phyloP scores from a whole-genome alignment of 2,797 vertebrate genomes.

The Schizopygopsis malacanthus region DNA sequence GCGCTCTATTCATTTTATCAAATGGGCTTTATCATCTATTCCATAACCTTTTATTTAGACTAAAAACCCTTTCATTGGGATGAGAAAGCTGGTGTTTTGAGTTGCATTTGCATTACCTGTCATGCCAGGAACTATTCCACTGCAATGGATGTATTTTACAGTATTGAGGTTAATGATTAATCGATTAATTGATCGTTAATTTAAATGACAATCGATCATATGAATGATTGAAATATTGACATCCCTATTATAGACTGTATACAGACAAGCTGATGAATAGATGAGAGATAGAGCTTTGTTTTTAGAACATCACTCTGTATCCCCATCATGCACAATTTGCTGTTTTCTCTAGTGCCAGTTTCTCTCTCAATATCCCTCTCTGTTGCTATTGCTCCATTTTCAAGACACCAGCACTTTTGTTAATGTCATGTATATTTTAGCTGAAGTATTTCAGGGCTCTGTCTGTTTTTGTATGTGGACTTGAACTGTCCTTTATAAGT shows the following conservation, averaged over 20 bases:
- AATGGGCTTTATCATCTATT: no score
- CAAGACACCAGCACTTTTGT: neutral
- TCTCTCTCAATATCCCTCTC: neutral
- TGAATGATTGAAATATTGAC: neutral
- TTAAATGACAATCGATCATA: neutral
- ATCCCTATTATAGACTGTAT: neutral
- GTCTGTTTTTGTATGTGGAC: neutral
- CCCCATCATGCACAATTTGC: neutral
- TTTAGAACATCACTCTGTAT: neutral
- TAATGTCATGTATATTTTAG: slow-evolving; percentile 16
- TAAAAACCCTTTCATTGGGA: no score
- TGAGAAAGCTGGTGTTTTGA: no score
- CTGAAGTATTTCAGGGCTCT: slow-evolving; percentile 3
- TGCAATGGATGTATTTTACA: no score
- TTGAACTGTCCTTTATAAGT: neutral
- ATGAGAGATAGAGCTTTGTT: neutral
- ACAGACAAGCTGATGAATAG: neutral
- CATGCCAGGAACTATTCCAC: no score
- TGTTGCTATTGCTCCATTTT: neutral
- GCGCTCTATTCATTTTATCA: no score
- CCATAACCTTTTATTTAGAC: no score
- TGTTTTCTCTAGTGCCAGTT: neutral
- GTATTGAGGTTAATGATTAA: no score
- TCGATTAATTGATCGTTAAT: no score
- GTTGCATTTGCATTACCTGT: no score